Evolutionary conservation across 2,797 vertebrate species (phyloP).

Genomic region (Mus spretus): DNA sequence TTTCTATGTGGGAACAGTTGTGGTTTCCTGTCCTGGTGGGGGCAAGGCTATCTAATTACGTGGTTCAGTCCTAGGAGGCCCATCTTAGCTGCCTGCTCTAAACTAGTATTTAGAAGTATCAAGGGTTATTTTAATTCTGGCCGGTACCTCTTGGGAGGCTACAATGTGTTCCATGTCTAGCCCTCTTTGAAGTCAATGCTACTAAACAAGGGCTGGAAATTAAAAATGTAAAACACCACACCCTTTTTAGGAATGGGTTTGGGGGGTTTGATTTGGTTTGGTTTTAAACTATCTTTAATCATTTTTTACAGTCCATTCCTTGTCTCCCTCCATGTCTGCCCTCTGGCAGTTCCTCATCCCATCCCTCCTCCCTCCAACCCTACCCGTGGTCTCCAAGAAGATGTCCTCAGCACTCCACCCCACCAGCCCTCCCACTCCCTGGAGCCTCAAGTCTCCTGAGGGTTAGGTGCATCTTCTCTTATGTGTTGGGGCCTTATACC

Average conservation of each 20-base stretch:
- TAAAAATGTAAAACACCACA: not conserved
- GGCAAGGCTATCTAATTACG: not conserved
- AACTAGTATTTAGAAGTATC: not conserved
- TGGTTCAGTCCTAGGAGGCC: not conserved
- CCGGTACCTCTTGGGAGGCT: not conserved
- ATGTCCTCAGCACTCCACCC: not conserved
- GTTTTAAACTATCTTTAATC: not conserved
- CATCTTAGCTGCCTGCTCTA: not conserved
- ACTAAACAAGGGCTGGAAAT: conserved; percentile 41
- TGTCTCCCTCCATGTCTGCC: not conserved
- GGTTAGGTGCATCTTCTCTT: not conserved
- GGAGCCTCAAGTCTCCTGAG: not conserved
- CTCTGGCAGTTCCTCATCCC: not conserved
- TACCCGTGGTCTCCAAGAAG: not conserved
- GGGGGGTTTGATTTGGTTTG: too few species aligned
- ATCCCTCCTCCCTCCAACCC: not conserved
- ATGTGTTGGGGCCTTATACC: not conserved
- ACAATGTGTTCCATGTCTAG: not conserved
- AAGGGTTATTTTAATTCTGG: not conserved
- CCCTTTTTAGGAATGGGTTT: not conserved
- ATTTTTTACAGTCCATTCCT: not conserved
- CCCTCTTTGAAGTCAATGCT: not conserved
- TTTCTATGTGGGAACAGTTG: not conserved
- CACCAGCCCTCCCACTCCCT: not conserved
- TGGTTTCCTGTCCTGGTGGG: not conserved